Percentiles rank a stretch among this genome's conserved stretches.
phyloP scores from a whole-genome alignment of 2,797 vertebrate genomes.

The Spea hammondii region DNA sequence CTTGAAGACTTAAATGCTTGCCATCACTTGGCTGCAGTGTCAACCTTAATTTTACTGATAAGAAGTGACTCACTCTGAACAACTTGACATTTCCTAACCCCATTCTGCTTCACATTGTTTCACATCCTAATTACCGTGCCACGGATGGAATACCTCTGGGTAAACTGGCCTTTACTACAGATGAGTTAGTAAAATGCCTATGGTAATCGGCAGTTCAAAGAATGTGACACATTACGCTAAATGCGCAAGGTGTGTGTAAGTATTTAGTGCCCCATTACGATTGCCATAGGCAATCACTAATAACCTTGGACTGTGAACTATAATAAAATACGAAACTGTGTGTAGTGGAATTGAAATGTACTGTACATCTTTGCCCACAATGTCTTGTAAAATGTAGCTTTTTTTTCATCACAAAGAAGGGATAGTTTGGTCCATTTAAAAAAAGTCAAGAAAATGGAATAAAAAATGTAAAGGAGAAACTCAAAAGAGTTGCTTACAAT shows the following conservation, averaged over 20 bases:
- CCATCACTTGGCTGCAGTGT: not conserved
- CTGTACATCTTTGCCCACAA: too few species aligned
- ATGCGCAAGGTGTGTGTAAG: too few species aligned
- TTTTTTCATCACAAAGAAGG: too few species aligned
- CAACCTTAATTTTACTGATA: conserved; percentile 8
- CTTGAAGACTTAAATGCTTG: not conserved
- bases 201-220: not conserved
- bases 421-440: too few species aligned
- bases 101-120: conserved; percentile 6
- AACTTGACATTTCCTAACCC: conserved; percentile 10
- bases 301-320: too few species aligned
- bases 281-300: too few species aligned
- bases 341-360: too few species aligned
- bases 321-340: too few species aligned
- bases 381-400: too few species aligned
- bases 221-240: not conserved
- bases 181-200: not conserved
- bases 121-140: conserved; percentile 8
- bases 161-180: conserved; percentile 12
- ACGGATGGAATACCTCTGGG: conserved; percentile 5
- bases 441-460: too few species aligned
- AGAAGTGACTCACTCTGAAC: conserved; percentile 24
- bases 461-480: too few species aligned
- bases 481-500: too few species aligned
- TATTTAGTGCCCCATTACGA: not conserved